These are phyloP conservation scores for Cavia porcellus DNA, from an alignment of 2,113 vertebrate genomes.

Conservation along the genomic window DNA sequence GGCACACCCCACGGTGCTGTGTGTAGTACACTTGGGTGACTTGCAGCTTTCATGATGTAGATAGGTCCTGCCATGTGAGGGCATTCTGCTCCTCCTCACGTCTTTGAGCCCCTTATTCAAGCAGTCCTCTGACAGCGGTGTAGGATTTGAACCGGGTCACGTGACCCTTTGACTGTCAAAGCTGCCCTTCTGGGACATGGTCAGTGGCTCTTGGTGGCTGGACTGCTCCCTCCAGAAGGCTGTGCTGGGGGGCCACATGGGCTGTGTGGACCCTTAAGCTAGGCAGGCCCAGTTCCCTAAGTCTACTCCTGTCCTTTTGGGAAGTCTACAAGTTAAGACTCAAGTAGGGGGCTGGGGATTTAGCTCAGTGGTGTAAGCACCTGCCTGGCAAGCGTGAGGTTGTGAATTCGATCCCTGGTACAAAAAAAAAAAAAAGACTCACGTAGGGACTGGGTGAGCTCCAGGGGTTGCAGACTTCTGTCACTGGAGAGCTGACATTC, in stretches of 20 bases:
- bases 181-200: neutral
- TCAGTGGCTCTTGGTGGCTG: neutral
- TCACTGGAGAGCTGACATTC: neutral
- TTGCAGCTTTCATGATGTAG: fast-evolving
- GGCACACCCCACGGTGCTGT: neutral
- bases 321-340: neutral
- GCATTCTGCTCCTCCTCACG: neutral
- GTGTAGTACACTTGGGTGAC: fast-evolving
- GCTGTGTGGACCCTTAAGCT: neutral
- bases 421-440: neutral
- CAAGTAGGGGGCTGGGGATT: no score
- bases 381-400: no score
- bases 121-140: neutral
- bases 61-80: neutral
- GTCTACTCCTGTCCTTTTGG: neutral
- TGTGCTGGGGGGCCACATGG: fast-evolving
- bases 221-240: neutral
- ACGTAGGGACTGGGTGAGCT: neutral
- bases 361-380: no score
- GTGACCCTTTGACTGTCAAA: neutral
- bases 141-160: no score
- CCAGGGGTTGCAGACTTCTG: neutral
- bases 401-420: no score
- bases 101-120: neutral
- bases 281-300: neutral